Conservation (phyloP, 2,797 vertebrate genomes). For the Lutra lutra region DNA sequence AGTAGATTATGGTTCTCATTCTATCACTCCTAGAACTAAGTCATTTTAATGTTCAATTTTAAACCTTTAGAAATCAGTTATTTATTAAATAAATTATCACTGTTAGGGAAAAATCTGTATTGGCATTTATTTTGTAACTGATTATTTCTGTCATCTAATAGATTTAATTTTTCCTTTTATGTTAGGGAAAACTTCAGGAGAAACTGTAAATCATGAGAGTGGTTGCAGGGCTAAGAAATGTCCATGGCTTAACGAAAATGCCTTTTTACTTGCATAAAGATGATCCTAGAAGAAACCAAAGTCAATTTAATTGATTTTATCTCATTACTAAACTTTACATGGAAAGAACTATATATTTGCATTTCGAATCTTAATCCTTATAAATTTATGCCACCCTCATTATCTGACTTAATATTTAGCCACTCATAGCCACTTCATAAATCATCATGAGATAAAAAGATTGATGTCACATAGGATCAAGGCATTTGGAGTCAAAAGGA, state of each 20-base stretch:
- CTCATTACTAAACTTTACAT: slow-evolving; percentile 33
- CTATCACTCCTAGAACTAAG: not conserved
- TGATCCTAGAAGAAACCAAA: not conserved
- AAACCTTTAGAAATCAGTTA: slow-evolving; percentile 21
- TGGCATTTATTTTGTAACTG: not conserved
- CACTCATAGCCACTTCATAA: slow-evolving; percentile 20
- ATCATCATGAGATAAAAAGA: slow-evolving; percentile 18
- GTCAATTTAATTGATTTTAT: slow-evolving; percentile 50
- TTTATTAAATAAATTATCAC: slow-evolving; percentile 3
- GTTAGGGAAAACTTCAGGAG: not conserved
- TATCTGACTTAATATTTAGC: slow-evolving; percentile 18
- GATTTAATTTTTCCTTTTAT: slow-evolving; percentile 15
- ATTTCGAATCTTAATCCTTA: slow-evolving; percentile 55
- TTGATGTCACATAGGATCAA: not conserved
- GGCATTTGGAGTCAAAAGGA: not conserved
- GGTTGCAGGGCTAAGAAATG: not conserved
- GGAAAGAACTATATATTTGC: slow-evolving; percentile 19
- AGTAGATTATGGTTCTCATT: not conserved
- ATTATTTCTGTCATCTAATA: not conserved
- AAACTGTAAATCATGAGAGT: not conserved
- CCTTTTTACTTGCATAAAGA: slow-evolving; percentile 29
- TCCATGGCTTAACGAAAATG: not conserved
- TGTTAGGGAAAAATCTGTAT: slow-evolving; percentile 1
- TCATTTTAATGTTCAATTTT: not conserved
- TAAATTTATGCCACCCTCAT: slow-evolving; percentile 48